These are phyloP conservation scores for Entomyzon cyanotis DNA, from an alignment of 2,113 vertebrate species.

Conservation along the genomic window DNA sequence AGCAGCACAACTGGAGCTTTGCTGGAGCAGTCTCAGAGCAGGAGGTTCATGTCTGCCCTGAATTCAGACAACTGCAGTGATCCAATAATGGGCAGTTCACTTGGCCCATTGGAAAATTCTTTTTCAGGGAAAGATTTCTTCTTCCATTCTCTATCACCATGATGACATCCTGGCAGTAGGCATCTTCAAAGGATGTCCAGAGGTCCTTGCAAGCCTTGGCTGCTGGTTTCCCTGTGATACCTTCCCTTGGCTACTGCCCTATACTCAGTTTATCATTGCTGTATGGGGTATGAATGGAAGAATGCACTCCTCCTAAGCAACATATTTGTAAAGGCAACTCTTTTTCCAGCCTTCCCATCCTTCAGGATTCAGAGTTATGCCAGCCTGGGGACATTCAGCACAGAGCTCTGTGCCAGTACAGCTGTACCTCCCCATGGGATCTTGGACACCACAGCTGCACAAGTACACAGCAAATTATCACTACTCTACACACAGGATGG, in stretches of 20 bases:
- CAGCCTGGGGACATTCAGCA: not conserved
- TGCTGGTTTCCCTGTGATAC: not conserved
- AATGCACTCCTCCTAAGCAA: not conserved
- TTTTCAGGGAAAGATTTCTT: not conserved
- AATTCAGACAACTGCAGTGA: not conserved
- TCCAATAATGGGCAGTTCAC: not conserved
- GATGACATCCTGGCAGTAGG: not conserved
- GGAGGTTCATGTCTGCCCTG: not conserved
- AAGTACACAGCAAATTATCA: not conserved
- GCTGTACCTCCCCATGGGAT: not conserved
- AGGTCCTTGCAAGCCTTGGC: not conserved
- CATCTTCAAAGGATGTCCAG: not conserved
- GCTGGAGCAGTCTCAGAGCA: not conserved
- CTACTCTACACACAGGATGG: not conserved
- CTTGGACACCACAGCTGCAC: not conserved
- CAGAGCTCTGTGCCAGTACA: not conserved
- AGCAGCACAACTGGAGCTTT: not conserved
- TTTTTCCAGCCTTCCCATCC: not conserved
- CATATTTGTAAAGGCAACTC: not conserved
- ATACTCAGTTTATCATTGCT: not conserved
- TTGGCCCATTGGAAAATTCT: not conserved
- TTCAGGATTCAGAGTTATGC: not conserved
- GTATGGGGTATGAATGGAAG: not conserved
- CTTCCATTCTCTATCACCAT: not conserved
- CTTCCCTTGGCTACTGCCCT: not conserved